Evolutionary conservation across 2,113 vertebrate species (phyloP).

Genomic region (Lonchura striata): DNA sequence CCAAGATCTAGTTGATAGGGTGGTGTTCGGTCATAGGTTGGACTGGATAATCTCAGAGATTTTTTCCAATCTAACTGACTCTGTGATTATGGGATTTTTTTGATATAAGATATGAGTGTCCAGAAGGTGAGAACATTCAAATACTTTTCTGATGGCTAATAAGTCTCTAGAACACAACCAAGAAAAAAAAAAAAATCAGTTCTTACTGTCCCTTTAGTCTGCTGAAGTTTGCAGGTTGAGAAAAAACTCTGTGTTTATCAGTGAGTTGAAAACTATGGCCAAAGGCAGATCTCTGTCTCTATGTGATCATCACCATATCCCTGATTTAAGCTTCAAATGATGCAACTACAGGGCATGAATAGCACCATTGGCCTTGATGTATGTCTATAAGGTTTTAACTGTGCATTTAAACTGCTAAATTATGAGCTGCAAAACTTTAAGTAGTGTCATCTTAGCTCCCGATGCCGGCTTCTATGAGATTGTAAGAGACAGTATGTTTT

Average conservation of each 20-base stretch:
- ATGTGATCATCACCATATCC: neutral
- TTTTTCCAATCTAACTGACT: neutral
- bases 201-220: neutral
- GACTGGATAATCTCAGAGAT: neutral
- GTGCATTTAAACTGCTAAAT: slow-evolving; percentile 56
- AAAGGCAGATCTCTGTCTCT: neutral
- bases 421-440: slow-evolving; percentile 42
- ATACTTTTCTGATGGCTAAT: neutral
- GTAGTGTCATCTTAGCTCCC: neutral
- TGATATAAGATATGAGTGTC: neutral
- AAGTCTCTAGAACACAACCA: neutral
- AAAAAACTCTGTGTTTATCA: neutral
- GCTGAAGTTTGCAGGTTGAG: neutral
- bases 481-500: slow-evolving; percentile 34
- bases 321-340: neutral
- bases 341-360: slow-evolving; percentile 7
- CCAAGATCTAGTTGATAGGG: neutral
- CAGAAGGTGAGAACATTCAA: neutral
- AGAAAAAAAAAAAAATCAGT: neutral
- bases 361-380: slow-evolving; percentile 17
- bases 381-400: slow-evolving; percentile 43
- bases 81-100: neutral
- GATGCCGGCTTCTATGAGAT: neutral
- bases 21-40: neutral
- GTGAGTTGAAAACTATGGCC: neutral